A percentile compares a stretch with the other conserved stretches of the same genome.
These are phyloP conservation scores for Alectura lathami DNA, from an alignment of 2,113 vertebrate species.

Conservation along the genomic window DNA sequence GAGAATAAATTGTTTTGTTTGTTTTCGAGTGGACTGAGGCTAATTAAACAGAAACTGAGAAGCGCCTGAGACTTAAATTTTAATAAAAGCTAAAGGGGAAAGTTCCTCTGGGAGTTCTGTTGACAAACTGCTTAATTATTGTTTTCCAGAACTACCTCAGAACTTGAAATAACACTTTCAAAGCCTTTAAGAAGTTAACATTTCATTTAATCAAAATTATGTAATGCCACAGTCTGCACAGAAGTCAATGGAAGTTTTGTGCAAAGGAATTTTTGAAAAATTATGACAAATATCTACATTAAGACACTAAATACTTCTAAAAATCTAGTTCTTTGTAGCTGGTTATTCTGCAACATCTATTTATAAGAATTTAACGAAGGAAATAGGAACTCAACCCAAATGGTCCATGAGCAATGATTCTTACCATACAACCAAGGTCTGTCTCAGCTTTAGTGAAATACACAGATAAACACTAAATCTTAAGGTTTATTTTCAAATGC, in stretches of 20 bases:
- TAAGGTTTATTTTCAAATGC: not conserved
- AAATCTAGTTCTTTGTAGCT: not conserved
- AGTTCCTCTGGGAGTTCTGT: not conserved
- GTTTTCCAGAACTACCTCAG: not conserved
- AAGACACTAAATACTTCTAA: not conserved
- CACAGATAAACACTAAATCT: not conserved
- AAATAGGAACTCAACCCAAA: not conserved
- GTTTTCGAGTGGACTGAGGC: not conserved
- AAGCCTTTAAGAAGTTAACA: not conserved
- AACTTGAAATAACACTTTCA: not conserved
- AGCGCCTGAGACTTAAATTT: not conserved
- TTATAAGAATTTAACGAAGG: not conserved
- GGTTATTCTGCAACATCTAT: not conserved
- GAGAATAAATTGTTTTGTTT: not conserved
- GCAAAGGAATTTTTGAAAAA: not conserved
- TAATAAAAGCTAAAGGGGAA: slow-evolving; percentile 28
- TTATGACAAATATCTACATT: not conserved
- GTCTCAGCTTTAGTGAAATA: not conserved
- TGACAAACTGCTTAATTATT: slow-evolving; percentile 36
- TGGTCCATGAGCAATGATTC: not conserved
- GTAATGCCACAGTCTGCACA: not conserved
- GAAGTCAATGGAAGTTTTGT: not conserved
- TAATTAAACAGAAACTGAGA: slow-evolving; percentile 16
- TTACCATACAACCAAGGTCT: not conserved
- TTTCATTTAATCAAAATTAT: not conserved